Conservation (phyloP, 2,888 invertebrate genomes). For the Protonemura montana region DNA sequence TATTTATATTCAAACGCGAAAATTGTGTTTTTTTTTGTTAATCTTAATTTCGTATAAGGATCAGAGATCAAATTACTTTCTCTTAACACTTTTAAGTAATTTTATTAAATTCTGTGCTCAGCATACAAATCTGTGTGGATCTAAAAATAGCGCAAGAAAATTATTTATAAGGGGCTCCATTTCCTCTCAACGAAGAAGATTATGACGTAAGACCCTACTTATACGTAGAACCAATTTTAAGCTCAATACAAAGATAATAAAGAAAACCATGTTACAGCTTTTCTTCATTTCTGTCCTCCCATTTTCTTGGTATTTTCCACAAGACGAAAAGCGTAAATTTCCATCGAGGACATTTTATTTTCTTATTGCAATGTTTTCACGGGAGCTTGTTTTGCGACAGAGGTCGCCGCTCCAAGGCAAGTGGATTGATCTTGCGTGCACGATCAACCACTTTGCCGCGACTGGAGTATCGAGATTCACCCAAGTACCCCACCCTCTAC, state of each 20-base stretch:
- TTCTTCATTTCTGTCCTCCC: background rate
- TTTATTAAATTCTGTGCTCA: too few species aligned
- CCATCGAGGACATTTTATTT: background rate
- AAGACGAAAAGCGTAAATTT: background rate
- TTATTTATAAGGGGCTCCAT: background rate
- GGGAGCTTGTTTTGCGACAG: background rate
- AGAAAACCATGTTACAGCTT: background rate
- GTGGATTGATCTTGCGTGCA: conserved; percentile 24
- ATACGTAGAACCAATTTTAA: background rate
- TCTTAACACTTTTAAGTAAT: too few species aligned
- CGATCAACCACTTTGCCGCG: background rate
- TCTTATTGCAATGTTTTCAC: background rate
- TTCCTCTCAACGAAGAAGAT: too few species aligned
- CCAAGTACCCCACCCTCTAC: background rate
- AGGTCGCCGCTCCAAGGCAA: background rate
- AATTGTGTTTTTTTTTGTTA: too few species aligned
- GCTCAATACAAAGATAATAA: background rate
- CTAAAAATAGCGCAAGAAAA: background rate
- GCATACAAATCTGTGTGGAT: background rate
- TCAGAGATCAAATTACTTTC: too few species aligned
- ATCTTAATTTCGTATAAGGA: too few species aligned
- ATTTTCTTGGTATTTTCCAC: background rate
- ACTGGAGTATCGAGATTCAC: background rate
- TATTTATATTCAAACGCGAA: too few species aligned
- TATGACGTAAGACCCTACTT: too few species aligned